These are phyloP conservation scores for Erpetoichthys calabaricus DNA, from an alignment of 2,797 vertebrate species.

Conservation along the genomic window DNA sequence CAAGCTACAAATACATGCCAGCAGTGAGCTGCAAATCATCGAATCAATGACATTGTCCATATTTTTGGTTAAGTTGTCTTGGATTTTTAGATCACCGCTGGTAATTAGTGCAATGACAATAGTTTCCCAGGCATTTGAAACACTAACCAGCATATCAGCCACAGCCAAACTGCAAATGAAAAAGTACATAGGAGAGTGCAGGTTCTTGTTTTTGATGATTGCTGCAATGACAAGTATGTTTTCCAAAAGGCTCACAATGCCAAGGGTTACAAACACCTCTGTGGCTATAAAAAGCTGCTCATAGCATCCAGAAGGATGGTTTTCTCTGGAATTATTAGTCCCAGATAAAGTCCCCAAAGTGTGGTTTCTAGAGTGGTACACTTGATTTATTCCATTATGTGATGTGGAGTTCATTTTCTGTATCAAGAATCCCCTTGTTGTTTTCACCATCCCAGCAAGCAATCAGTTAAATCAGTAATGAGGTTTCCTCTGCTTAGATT, in stretches of 20 bases:
- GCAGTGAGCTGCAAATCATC: slow-evolving; percentile 83
- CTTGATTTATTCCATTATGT: slow-evolving; percentile 35
- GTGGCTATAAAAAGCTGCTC: slow-evolving; percentile 83
- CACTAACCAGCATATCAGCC: slow-evolving; percentile 86
- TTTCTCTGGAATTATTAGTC: slow-evolving; percentile 32
- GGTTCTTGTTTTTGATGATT: slow-evolving; percentile 82
- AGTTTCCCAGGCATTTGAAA: slow-evolving; percentile 84
- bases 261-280: slow-evolving; percentile 79
- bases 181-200: slow-evolving; percentile 92
- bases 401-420: slow-evolving; percentile 58
- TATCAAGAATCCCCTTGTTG: not conserved
- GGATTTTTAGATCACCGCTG: slow-evolving; percentile 48
- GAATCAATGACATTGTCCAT: slow-evolving; percentile 92
- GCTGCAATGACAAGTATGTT: slow-evolving; percentile 80
- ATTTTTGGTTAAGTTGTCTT: slow-evolving; percentile 56
- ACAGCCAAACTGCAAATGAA: slow-evolving; percentile 90
- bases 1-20: slow-evolving; percentile 86
- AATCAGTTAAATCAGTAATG: not conserved
- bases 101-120: slow-evolving; percentile 79
- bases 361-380: slow-evolving; percentile 52
- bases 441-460: slow-evolving; percentile 5
- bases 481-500: not conserved
- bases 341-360: slow-evolving; percentile 24
- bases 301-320: slow-evolving; percentile 59
- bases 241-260: slow-evolving; percentile 78